phyloP scores from a whole-genome alignment of 2,113 vertebrate species.

The Trematomus loennbergii region DNA sequence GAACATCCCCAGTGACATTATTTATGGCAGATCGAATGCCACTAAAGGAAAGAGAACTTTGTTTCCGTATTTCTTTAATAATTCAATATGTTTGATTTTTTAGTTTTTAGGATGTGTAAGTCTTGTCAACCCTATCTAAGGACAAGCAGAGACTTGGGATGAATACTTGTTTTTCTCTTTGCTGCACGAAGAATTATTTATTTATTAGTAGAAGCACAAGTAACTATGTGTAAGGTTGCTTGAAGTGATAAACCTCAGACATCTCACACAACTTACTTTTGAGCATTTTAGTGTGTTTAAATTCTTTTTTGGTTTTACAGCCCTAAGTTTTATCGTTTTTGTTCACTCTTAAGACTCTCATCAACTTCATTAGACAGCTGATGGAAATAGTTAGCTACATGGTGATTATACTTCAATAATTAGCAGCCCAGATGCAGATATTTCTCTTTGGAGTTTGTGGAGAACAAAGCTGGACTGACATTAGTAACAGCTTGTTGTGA shows the following conservation, averaged over 20 bases:
- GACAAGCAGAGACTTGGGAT: not conserved
- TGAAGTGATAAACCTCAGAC: not conserved
- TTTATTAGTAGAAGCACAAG: not conserved
- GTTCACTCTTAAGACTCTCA: not conserved
- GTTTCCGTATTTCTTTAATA: not conserved
- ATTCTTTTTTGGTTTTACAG: not conserved
- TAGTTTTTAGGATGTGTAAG: too few species aligned
- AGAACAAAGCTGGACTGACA: too few species aligned
- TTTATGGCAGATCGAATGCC: not conserved
- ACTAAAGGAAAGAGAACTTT: not conserved
- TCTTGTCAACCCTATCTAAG: not conserved
- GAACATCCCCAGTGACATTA: not conserved
- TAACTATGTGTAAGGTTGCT: not conserved
- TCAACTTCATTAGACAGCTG: not conserved
- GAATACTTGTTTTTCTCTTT: not conserved
- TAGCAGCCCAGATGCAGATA: not conserved
- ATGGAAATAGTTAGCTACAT: not conserved
- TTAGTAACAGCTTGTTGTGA: too few species aligned
- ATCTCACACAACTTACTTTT: too few species aligned
- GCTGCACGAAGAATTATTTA: not conserved
- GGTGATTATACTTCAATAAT: not conserved
- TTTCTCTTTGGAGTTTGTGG: too few species aligned
- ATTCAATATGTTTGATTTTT: not conserved
- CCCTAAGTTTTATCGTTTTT: not conserved
- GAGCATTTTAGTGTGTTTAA: not conserved